Base-by-base conservation (phyloP, 2,113 vertebrate genomes). In the Hucho hucho region DNA sequence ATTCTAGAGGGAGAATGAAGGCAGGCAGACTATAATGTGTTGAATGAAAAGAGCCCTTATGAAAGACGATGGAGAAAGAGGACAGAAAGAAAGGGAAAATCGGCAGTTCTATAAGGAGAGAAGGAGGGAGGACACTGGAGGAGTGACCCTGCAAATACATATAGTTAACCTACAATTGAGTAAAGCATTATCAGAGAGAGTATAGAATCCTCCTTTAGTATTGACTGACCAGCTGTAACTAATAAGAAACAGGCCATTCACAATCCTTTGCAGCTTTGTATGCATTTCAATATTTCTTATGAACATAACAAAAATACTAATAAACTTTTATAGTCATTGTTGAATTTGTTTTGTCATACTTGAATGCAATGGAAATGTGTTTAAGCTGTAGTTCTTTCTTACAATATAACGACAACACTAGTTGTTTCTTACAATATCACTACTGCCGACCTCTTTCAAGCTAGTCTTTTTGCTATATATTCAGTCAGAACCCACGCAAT, bases 121-220 rank as follows among this genome's bases (percentile, higher is more conserved):
- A 32, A 72, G 74, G 71, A 75, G 58, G 37, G n/a, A 77, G n/a
- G 64, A 81, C 26, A 65, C 29, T 70, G 74, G 66, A 75, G 67
- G 67, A 69, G 7, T 72, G 74, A 82, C 77, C 77, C 80, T 79
- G 69, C 78, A 74, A 72, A 75, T 70, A 72, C 16, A 11, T 24
- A 70, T 78, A 73, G 74, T 78, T 79, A 85, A 83, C 78, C 78
- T 75, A 70, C 66, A 77, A 66, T 47, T 75, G 66, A 72, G 66
- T 37, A 69, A 37, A 63, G 49, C 75, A 64, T 46, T 46, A 5
- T 65, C 64, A 20, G 6, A 65, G 24, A 65, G 64, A 65, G 13
- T 65, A 25, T n/a, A 63, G 5, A 63, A 25, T 25, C 78, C 64
- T 46, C 69, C 43, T 70, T 53, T 18, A 53, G 49, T 53, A 16